Evolutionary conservation across 2,797 vertebrate genomes (phyloP), one percentile per base, ranked within the genome.

Genomic region (Sternarchorhynchus goeldii): DNA sequence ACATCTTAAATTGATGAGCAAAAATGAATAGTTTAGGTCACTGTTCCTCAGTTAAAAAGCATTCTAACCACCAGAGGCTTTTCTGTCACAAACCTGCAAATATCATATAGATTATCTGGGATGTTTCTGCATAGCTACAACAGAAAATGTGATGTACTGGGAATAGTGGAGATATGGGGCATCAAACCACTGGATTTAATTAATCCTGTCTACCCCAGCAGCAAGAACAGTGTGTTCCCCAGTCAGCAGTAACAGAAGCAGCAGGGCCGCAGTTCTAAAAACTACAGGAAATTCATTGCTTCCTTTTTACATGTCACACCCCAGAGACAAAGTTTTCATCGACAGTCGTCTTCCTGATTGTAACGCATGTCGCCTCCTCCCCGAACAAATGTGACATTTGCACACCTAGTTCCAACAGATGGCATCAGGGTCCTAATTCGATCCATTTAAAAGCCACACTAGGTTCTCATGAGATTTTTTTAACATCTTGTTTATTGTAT

Each of bases 221-320:
- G 29, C 56, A 57, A 10, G 55, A 74, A 70, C 71, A 4, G 2
- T 4, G n/a, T 31, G 25, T 20, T 59, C 16, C 53, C n/a, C 6
- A 31, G 69, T 73, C 21, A 16, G 41, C 72, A 63, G 25, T 50
- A 32, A 64, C 60, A 74, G 45, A 63, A 6, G 45, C 45, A 31
- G 53, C 25, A 62, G 29, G 5, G 29, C 36, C 36, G 50, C 34
- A 79, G 59, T 53, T 71, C 39, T 45, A 32, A 64, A 76, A 73
- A 74, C 21, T 32, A 53, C 79, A 87, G 86, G 83, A 88, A 87
- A 73, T 81, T 59, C 68, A 73, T 41, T 20, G 75, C 82, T 88
- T 87, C 83, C 83, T 64, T 50, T 57, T 66, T 39, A 18, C 3
- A n/a, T 73, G 50, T n/a, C 50, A 60, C 62, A 21, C 65, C 29